Base-by-base conservation (phyloP, 2,797 vertebrate genomes). In the Anguilla pacifica region DNA sequence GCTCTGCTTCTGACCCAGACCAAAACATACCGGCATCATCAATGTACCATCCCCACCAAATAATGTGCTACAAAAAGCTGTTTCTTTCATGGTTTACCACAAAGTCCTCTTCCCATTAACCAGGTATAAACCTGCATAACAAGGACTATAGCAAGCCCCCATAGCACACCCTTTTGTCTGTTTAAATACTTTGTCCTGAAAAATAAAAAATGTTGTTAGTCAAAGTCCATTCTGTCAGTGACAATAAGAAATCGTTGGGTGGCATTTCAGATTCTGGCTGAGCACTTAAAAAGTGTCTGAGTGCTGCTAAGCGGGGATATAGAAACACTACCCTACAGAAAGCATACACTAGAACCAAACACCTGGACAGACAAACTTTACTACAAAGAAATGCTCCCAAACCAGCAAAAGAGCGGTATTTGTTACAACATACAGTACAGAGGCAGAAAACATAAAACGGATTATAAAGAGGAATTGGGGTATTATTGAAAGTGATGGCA, bases 151-250 rank as follows among this genome's bases (percentile, higher is more conserved):
- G 25, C 82, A 28, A 13, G 82, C 82, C 15, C 49, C 51, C 51
- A 55, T 84, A 28, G 82, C 82, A 84, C 82, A 84, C 13, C 82
- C 51, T 84, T 84, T 84, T 11, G 82, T 55, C 55, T 84, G 82
- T 55, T 55, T 84, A 55, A 55, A 84, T 64, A 64, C 19, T n/a
- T n/a, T 64, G 61, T 64, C 61, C 61, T 64, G 61, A 64, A 64
- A 64, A n/a, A 83, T n/a, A 46, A 13, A 43, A n/a, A 15, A 55
- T 84, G 55, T 84, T 53, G 15, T 84, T 55, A 25, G 46, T 83
- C 53, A 83, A 55, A 55, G 82, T 84, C 82, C 82, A 84, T 55
- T 55, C 55, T 55, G 82, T 84, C 22, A 53, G 25, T 28, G 51
- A 25, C 31, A 57, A 28, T 28, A 84, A 55, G 31, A 84, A 53